Percentiles rank a stretch among this genome's conserved stretches.
These are phyloP conservation scores for Nannoperca obscura DNA, from an alignment of 2,797 vertebrate species.

Conservation along the genomic window DNA sequence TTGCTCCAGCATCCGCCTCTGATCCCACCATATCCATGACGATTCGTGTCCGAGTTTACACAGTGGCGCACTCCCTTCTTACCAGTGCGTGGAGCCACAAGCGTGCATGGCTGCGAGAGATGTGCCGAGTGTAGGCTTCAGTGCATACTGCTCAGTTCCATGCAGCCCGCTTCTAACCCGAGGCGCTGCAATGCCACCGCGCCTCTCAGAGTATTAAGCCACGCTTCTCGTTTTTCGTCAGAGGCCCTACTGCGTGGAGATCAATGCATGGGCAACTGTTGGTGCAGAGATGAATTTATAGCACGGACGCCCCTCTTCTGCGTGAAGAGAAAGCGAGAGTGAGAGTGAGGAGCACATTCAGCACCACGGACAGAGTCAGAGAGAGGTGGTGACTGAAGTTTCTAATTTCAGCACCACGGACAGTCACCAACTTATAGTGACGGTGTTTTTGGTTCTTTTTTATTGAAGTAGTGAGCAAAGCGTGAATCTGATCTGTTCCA, in stretches of 20 bases:
- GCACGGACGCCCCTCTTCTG: conserved; percentile 21
- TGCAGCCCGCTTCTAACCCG: conserved; percentile 47
- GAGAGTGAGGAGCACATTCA: conserved; percentile 17
- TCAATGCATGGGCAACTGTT: conserved; percentile 69
- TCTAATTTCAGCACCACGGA: conserved; percentile 57
- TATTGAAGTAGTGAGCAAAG: not conserved
- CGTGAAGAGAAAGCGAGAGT: conserved; percentile 3
- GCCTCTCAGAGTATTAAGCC: conserved; percentile 50
- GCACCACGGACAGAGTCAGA: conserved; percentile 21
- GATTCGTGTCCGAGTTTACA: conserved; percentile 53
- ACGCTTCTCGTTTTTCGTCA: conserved; percentile 54
- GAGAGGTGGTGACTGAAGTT: not conserved
- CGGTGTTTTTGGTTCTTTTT: not conserved
- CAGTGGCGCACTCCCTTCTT: conserved; percentile 61
- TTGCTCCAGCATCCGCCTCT: conserved; percentile 56
- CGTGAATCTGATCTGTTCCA: not conserved
- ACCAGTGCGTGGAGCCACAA: conserved; percentile 67
- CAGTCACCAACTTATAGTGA: not conserved
- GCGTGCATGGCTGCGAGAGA: conserved; percentile 44
- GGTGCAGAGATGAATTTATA: conserved; percentile 42
- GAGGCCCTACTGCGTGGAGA: conserved; percentile 54
- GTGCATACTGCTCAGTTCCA: conserved; percentile 52
- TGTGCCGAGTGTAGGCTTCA: conserved; percentile 49
- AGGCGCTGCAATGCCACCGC: conserved; percentile 58
- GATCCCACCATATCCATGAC: conserved; percentile 65